phyloP scores from a whole-genome alignment of 2,113 vertebrate species.

The Hydrolagus affinis region DNA sequence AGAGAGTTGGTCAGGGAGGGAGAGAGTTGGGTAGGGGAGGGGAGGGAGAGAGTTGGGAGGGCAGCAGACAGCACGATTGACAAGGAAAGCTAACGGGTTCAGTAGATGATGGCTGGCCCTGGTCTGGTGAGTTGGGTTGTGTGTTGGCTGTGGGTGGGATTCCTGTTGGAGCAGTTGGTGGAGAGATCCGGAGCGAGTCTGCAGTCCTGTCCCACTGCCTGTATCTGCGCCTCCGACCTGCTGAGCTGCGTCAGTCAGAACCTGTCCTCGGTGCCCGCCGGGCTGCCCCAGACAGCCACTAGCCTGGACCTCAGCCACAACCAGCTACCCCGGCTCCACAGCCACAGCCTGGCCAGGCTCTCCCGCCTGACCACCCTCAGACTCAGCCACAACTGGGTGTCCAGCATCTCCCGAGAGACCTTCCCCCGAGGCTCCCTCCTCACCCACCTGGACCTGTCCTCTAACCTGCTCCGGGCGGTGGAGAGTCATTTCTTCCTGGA shows the following conservation, averaged over 20 bases:
- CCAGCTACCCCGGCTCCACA: conserved; percentile 53
- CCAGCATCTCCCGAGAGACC: conserved; percentile 46
- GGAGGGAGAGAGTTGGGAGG: too few relatives aligned
- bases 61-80: too few relatives aligned
- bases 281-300: conserved; percentile 54
- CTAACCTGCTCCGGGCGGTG: conserved; percentile 64
- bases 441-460: conserved; percentile 83
- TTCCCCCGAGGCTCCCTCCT: conserved; percentile 69
- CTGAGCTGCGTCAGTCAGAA: conserved; percentile 71
- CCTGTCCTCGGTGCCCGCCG: conserved; percentile 57
- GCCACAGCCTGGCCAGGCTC: conserved; percentile 57
- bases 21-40: too few relatives aligned
- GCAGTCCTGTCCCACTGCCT: conserved; percentile 50
- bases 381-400: conserved; percentile 71
- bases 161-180: conserved; percentile 33
- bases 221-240: conserved; percentile 79
- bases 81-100: too few relatives aligned
- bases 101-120: conserved; percentile 40
- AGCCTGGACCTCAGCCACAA: conserved; percentile 88
- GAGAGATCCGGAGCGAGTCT: neutral
- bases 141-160: conserved; percentile 34
- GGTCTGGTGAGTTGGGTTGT: conserved; percentile 33
- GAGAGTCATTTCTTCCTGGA: conserved; percentile 65
- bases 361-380: conserved; percentile 63
- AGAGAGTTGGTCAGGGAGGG: too few relatives aligned